phyloP scores from a whole-genome alignment of 2,797 vertebrate genomes.

The Thripadectes ignobilis region DNA sequence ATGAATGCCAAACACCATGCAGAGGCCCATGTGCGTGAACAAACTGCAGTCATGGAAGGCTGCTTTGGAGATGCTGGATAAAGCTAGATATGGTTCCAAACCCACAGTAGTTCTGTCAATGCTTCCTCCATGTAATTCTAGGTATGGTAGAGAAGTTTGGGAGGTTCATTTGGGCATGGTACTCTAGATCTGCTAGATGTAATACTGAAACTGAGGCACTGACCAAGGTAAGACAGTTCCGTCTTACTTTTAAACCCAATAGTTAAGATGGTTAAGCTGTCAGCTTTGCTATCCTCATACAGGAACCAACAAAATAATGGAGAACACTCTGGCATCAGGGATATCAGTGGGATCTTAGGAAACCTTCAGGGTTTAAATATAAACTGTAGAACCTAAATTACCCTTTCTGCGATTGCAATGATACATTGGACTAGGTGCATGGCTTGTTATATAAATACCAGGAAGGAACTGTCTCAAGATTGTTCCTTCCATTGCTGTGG shows the following conservation, averaged over 20 bases:
- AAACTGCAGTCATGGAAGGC: not conserved
- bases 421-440: not conserved
- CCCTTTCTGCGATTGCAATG: not conserved
- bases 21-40: not conserved
- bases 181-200: not conserved
- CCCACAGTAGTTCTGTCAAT: not conserved
- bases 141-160: not conserved
- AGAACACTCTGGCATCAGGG: not conserved
- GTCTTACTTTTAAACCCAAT: not conserved
- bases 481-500: not conserved
- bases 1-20: not conserved
- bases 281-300: not conserved
- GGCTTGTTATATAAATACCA: not conserved
- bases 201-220: not conserved
- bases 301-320: not conserved
- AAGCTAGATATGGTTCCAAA: not conserved
- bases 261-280: not conserved
- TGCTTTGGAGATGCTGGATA: not conserved
- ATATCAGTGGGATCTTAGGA: not conserved
- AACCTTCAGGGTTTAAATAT: not conserved
- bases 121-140: not conserved
- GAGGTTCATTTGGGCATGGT: not conserved
- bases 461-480: not conserved
- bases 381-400: not conserved
- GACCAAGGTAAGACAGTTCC: not conserved